Evolutionary conservation across 2,888 invertebrate genomes (phyloP), one percentile per base, ranked within the genome.

Genomic region (Eupithecia centaureata): DNA sequence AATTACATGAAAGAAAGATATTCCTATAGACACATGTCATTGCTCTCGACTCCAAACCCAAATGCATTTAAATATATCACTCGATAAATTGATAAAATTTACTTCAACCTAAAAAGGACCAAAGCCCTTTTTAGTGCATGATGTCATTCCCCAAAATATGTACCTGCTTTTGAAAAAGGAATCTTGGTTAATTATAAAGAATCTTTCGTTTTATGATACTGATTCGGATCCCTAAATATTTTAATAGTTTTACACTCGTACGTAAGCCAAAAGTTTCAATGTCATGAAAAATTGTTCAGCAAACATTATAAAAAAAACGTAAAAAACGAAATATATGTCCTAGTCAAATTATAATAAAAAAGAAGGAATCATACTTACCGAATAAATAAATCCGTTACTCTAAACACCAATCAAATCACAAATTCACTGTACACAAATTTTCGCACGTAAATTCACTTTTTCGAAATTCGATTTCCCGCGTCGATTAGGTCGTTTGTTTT

Each of bases 331-430:
- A n/a, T n/a, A n/a, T n/a, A n/a, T n/a, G n/a, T n/a, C n/a, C n/a
- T n/a, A n/a, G n/a, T n/a, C n/a, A n/a, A n/a, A n/a, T n/a, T n/a
- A n/a, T n/a, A n/a, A n/a, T n/a, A n/a, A n/a, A n/a, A n/a, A n/a
- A n/a, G n/a, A n/a, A n/a, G n/a, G n/a, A n/a, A n/a, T n/a, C n/a
- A n/a, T n/a, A 28, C 66, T 64, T 64, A 71, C 70, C 70, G 66
- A 66, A 70, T 61, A 63, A 69, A 71, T 63, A 66, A 68, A 71
- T 71, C 60, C 72, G 65, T 68, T 66, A 38, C 56, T 38, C 69
- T 62, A 66, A 68, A 62, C 42, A 54, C 62, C 65, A 72, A 75
- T 65, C 72, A 62, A 72, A 73, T 72, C 58, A 74, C 65, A 70
- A 58, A 30, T 58, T 22, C 63, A 69, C 65, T 63, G 38, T 51